A percentile compares a stretch with the other conserved stretches of the same genome.
These are phyloP conservation scores for Mythimna albipuncta DNA, from an alignment of 2,888 invertebrate species.

Conservation along the genomic window DNA sequence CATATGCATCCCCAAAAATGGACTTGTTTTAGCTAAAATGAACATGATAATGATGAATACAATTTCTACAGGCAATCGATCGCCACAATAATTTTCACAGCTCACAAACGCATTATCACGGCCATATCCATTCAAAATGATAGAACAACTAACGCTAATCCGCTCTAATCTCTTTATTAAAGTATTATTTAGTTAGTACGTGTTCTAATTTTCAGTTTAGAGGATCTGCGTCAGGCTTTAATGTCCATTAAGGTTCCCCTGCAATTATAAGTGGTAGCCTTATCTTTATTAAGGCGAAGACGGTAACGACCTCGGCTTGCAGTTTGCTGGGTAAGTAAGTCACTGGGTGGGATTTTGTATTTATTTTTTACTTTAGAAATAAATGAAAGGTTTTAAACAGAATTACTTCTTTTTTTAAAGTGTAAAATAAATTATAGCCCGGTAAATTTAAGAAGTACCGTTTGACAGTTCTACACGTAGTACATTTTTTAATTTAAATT, in stretches of 20 bases:
- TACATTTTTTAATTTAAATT: too few species aligned
- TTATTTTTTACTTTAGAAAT: background rate
- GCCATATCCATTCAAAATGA: conserved; percentile 40
- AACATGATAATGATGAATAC: too few species aligned
- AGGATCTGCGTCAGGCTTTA: conserved; percentile 72
- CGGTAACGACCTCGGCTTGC: conserved; percentile 44
- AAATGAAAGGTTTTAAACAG: background rate
- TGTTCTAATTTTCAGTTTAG: conserved; percentile 65
- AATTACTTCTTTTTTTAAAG: background rate
- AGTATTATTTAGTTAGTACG: conserved; percentile 70
- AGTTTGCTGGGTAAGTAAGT: conserved; percentile 24
- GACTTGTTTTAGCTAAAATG: too few species aligned
- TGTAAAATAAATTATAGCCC: background rate
- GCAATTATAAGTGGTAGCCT: conserved; percentile 71
- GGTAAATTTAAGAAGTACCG: too few species aligned
- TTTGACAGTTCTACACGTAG: too few species aligned
- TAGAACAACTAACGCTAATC: conserved; percentile 34
- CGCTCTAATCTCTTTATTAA: conserved; percentile 67
- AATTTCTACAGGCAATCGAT: background rate
- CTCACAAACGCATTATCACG: conserved; percentile 15
- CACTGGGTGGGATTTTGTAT: conserved; percentile 1
- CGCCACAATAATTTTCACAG: background rate
- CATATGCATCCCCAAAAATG: too few species aligned
- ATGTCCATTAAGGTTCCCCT: conserved; percentile 77
- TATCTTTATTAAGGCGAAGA: conserved; percentile 74